Evolutionary conservation across 2,888 invertebrate species (phyloP).

Genomic region (Julus scanicus): DNA sequence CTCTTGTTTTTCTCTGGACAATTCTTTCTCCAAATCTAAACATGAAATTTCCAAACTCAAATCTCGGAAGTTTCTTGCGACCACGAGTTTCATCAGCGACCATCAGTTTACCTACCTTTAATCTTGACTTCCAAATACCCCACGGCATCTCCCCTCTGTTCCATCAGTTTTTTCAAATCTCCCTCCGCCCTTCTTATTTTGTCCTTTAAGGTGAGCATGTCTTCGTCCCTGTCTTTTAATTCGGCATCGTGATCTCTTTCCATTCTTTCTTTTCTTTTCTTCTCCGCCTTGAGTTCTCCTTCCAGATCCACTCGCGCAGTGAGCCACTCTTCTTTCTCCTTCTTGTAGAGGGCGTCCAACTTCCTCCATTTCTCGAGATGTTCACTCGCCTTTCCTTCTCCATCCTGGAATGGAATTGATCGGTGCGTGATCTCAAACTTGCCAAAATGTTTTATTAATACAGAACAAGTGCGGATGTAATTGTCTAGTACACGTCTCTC

Average conservation of each 20-base stretch:
- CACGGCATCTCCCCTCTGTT: slow-evolving; percentile 55
- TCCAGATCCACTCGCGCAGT: slow-evolving; percentile 69
- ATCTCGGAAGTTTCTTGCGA: neutral
- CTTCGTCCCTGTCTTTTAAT: slow-evolving; percentile 62
- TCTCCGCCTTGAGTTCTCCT: slow-evolving; percentile 70
- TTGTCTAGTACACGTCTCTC: too few relatives aligned
- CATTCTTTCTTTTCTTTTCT: slow-evolving; percentile 75
- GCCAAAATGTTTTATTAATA: neutral
- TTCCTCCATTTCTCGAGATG: slow-evolving; percentile 72
- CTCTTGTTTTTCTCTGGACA: slow-evolving; percentile 77
- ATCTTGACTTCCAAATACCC: slow-evolving; percentile 72
- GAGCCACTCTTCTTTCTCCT: slow-evolving; percentile 75
- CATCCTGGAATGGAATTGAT: neutral
- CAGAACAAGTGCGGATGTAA: too few relatives aligned
- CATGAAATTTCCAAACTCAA: neutral
- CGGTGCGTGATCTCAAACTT: neutral
- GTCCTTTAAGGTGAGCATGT: slow-evolving; percentile 61
- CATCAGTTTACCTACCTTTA: slow-evolving; percentile 69
- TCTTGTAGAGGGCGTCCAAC: slow-evolving; percentile 64
- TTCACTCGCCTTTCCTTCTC: slow-evolving; percentile 69
- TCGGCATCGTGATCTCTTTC: slow-evolving; percentile 77
- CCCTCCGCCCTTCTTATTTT: slow-evolving; percentile 59
- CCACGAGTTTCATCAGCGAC: too few relatives aligned
- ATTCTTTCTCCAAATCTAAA: slow-evolving; percentile 74
- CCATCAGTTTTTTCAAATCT: slow-evolving; percentile 57